These are phyloP conservation scores for Pseudochromis fuscus DNA, from an alignment of 2,797 vertebrate species.

Conservation along the genomic window DNA sequence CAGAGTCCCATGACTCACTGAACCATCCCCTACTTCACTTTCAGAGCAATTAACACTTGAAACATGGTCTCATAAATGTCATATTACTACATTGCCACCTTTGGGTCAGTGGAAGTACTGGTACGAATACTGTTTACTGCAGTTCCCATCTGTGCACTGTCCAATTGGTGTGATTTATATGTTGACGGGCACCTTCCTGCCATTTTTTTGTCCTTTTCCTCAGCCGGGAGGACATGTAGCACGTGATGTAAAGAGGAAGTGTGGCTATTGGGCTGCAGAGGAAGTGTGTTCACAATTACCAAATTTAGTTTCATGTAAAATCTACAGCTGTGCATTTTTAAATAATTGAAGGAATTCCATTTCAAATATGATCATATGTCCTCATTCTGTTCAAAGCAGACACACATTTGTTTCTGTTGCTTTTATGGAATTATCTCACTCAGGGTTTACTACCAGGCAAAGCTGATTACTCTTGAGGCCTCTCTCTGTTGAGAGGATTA, in stretches of 20 bases:
- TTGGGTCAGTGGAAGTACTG: not conserved
- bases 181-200: constrained; percentile 29
- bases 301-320: constrained; percentile 24
- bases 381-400: constrained; percentile 8
- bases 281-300: constrained; percentile 38
- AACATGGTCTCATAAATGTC: not conserved
- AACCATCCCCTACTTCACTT: not conserved
- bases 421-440: constrained; percentile 66
- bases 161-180: constrained; percentile 5
- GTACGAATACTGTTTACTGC: not conserved
- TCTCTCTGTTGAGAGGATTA: constrained; percentile 51
- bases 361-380: constrained; percentile 16
- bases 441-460: constrained; percentile 57
- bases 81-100: not conserved
- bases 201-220: constrained; percentile 14
- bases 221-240: constrained; percentile 8
- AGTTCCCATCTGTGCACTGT: not conserved
- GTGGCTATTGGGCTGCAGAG: constrained; percentile 30
- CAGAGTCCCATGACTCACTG: constrained; percentile 28
- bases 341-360: constrained; percentile 1
- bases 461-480: constrained; percentile 59
- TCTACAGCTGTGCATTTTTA: constrained; percentile 32
- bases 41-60: constrained; percentile 30
- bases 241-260: constrained; percentile 57
- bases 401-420: constrained; percentile 36